phyloP scores from a whole-genome alignment of 2,888 invertebrate genomes.

The Heliconius cydno region DNA sequence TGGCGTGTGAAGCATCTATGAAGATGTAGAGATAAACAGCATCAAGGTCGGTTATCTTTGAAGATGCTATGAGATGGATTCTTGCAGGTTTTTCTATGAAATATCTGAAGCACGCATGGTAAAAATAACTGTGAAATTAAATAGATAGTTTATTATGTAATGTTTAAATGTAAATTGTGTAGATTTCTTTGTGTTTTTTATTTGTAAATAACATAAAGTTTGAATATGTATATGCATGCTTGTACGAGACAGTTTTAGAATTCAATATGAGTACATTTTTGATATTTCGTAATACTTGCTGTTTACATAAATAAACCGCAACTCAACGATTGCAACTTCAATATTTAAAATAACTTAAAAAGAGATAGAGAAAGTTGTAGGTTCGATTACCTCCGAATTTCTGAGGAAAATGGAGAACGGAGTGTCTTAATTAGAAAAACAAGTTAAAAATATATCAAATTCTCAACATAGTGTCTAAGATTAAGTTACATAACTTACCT shows the following conservation, averaged over 20 bases:
- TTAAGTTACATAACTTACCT: background rate
- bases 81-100: background rate
- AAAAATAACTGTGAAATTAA: background rate
- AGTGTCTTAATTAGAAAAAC: too few relatives aligned
- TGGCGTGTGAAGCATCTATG: conserved; percentile 55
- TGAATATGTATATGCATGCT: too few relatives aligned
- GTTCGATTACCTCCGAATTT: too few relatives aligned
- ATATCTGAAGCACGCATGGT: background rate
- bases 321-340: too few relatives aligned
- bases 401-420: too few relatives aligned
- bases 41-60: conserved; percentile 50
- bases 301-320: too few relatives aligned
- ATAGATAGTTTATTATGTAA: background rate
- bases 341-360: too few relatives aligned
- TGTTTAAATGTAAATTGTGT: background rate
- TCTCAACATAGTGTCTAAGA: background rate
- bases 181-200: background rate
- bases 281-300: background rate
- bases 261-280: too few relatives aligned
- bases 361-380: too few relatives aligned
- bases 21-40: conserved; percentile 48
- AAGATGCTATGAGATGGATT: conserved; percentile 30
- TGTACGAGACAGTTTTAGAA: too few relatives aligned
- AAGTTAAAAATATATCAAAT: background rate
- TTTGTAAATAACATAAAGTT: background rate